Evolutionary conservation across 2,888 invertebrate species (phyloP), one percentile per base, ranked within the genome.

Genomic region (Oscheius sp.): DNA sequence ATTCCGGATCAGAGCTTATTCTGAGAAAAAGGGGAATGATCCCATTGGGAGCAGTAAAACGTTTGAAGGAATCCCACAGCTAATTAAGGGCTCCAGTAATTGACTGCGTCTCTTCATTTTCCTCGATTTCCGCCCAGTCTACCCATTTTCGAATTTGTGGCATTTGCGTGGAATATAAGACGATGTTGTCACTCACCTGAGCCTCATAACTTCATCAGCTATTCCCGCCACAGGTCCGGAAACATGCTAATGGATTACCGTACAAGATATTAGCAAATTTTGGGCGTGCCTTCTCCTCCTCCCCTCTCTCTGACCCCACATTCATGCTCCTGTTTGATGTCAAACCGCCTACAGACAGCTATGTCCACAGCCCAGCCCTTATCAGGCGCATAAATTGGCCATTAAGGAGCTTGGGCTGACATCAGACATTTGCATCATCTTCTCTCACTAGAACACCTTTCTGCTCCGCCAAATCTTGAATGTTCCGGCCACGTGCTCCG

Each of bases 321-420:
- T 35, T 35, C 7, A 10, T 35, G n/a, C n/a, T 10, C n/a, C n/a
- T 60, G 29, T 47, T 48, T 50, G 32, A 29, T 33, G 29, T 42
- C 42, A 42, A 42, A 42, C 63, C 63, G 63, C 63, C 47, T 63
- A 63, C 63, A 48, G n/a, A 10, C 63, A 48, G 63, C 29, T 63
- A 32, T 63, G 63, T 63, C 63, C 48, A 63, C 63, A 63, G 5
- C 4, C 4, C 5, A 47, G 21, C 53, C 53, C 53, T 53, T 53
- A 53, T 53, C 53, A 21, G 11, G n/a, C 53, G n/a, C 29, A 53
- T 53, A 53, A 53, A 53, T 53, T 53, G 53, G 53, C n/a, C 13
- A 53, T 29, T 21, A 21, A 10, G 29, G 29, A 3, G 11, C n/a
- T 29, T 53, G 53, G 3, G 53, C 53, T 50, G 50, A 50, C 50